phyloP scores from a whole-genome alignment of 2,113 vertebrate species.

The Gambusia affinis region DNA sequence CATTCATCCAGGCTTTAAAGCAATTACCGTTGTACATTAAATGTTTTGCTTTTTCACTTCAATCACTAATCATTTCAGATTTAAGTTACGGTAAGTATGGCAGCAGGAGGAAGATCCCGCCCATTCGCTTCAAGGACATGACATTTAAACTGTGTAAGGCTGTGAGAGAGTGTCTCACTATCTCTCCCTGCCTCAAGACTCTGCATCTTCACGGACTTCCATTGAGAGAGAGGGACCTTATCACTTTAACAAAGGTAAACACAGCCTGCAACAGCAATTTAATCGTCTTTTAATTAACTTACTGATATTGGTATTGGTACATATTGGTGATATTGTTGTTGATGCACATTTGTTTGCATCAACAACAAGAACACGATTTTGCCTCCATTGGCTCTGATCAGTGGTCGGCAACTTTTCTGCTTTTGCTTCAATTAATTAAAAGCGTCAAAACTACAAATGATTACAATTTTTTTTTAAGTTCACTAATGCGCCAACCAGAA shows the following conservation, averaged over 20 bases:
- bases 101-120: slow-evolving; percentile 83
- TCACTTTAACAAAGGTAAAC: slow-evolving; percentile 86
- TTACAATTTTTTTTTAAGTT: no score
- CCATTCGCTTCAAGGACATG: slow-evolving; percentile 87
- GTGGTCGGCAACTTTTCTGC: background rate
- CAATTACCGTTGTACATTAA: background rate
- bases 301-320: background rate
- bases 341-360: background rate
- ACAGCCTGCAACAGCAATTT: background rate
- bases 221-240: slow-evolving; percentile 89
- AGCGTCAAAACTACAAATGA: background rate
- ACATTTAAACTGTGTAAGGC: slow-evolving; percentile 89
- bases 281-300: rapidly evolving
- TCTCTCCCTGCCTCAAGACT: slow-evolving; percentile 84
- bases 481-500: no score
- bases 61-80: slow-evolving; percentile 46
- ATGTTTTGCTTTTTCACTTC: background rate
- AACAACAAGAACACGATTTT: background rate
- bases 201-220: slow-evolving; percentile 90
- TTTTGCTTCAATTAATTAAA: background rate
- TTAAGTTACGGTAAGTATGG: slow-evolving; percentile 76
- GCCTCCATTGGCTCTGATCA: background rate
- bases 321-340: no score
- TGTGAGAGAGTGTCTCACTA: slow-evolving; percentile 85
- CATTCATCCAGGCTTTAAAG: background rate